Evolutionary conservation across 2,113 vertebrate species (phyloP).

Genomic region (Prunella fulvescens): DNA sequence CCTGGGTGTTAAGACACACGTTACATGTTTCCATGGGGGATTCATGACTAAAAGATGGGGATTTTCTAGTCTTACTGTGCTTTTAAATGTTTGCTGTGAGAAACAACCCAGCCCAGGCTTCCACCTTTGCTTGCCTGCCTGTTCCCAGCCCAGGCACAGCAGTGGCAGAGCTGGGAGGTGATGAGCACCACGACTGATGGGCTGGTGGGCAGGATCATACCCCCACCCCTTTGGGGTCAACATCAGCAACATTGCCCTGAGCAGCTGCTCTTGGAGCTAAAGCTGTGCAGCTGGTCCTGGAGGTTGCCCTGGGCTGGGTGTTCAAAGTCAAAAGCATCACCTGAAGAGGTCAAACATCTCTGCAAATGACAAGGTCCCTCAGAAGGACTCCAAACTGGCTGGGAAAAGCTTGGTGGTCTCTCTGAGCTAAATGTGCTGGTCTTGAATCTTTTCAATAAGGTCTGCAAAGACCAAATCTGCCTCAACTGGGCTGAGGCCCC

Average conservation of each 20-base stretch:
- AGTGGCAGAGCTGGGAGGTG: background rate
- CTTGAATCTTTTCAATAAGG: background rate
- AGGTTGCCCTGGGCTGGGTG: background rate
- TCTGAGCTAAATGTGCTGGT: background rate
- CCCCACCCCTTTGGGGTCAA: background rate
- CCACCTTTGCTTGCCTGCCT: fast-evolving
- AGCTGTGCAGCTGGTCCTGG: background rate
- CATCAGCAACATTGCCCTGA: background rate
- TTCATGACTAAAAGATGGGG: background rate
- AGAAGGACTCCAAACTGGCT: background rate
- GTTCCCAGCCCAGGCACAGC: background rate
- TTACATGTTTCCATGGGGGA: background rate
- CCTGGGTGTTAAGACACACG: background rate
- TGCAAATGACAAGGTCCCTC: fast-evolving
- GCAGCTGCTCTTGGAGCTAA: background rate
- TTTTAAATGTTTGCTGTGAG: background rate
- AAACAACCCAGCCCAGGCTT: background rate
- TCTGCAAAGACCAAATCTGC: background rate
- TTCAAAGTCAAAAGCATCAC: background rate
- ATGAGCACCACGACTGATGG: background rate
- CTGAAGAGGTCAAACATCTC: background rate
- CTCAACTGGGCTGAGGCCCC: background rate
- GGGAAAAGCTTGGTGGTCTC: background rate
- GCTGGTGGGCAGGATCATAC: background rate
- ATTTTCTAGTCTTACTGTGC: background rate